Evolutionary conservation across 2,888 invertebrate genomes (phyloP).

Genomic region (Tinea semifulvella): DNA sequence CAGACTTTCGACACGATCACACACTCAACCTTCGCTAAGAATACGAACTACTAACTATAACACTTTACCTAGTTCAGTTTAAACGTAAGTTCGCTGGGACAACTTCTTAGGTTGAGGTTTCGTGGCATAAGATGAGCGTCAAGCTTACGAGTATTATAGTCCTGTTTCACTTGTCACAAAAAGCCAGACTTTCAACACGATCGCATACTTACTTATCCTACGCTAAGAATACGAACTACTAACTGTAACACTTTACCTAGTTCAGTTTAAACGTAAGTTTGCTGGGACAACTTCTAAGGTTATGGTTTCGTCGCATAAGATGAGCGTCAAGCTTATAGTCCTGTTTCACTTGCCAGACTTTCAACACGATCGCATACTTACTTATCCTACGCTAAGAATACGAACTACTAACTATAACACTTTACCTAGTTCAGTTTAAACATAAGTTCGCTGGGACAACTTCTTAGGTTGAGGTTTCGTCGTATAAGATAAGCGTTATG

Average conservation of each 20-base stretch:
- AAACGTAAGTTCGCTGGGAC: conserved; percentile 5
- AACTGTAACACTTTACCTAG: conserved; percentile 5
- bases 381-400: conserved; percentile 1
- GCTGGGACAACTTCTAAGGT: conserved; percentile 3
- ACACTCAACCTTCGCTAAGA: conserved; percentile 5
- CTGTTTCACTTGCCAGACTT: conserved; percentile 1
- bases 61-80: conserved; percentile 5
- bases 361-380: conserved; percentile 7
- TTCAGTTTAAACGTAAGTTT: conserved; percentile 7
- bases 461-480: neutral
- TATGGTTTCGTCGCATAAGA: no score
- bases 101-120: no score
- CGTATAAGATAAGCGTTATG: neutral
- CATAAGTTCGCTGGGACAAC: conserved; percentile 6
- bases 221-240: conserved; percentile 1
- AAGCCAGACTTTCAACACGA: conserved; percentile 10
- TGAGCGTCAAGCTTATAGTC: no score
- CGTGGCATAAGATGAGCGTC: no score
- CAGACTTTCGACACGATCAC: conserved; percentile 9
- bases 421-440: conserved; percentile 5
- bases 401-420: conserved; percentile 6
- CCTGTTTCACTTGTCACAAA: conserved; percentile 1
- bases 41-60: conserved; percentile 5
- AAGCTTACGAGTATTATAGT: no score
- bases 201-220: conserved; percentile 2